Evolutionary conservation across 2,797 vertebrate species (phyloP), one percentile per base, ranked within the genome.

Genomic region (Melanotaenia nigrans): DNA sequence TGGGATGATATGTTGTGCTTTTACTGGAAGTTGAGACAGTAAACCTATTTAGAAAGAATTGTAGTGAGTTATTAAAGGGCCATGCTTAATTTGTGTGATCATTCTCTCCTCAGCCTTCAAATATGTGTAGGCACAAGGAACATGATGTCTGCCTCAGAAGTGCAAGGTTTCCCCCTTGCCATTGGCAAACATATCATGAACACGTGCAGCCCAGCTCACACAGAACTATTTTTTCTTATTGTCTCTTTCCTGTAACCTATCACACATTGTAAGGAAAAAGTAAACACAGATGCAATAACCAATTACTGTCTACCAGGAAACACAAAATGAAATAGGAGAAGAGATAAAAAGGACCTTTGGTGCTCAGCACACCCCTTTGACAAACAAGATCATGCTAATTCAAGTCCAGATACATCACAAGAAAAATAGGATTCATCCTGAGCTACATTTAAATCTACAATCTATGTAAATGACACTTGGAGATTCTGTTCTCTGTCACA

Each of bases 301-400:
- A 85, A 89, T 88, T 83, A 89, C 82, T 86, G 63, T 85, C 71
- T 90, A 89, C 69, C 89, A 89, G 91, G 88, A 91, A 91, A 67
- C 62, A 65, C 71, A 40, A 77, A 82, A 77, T 83, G 73, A 88
- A 85, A 81, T 65, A 12, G 62, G 58, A 72, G 65, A 36, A 59
- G 81, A 77, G 64, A 86, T 76, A 70, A 67, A 71, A 56, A 68
- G 59, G 64, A 28, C 45, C 16, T 14, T 1, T 10, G 12, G 70
- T 60, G 64, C 68, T 80, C 70, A 64, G 61, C 77, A 75, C 58
- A 79, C 80, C 67, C 81, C 83, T 74, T 82, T 74, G 75, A 85
- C 86, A 87, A 90, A 91, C 78, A 87, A 22, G 55, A 54, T 79
- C 45, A 63, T 28, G 30, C 45, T 59, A 66, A 85, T 65, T 77